A percentile compares a stretch with the other conserved stretches of the same genome.
Conservation (phyloP, 2,888 invertebrate genomes). For the Stramonita haemastoma region DNA sequence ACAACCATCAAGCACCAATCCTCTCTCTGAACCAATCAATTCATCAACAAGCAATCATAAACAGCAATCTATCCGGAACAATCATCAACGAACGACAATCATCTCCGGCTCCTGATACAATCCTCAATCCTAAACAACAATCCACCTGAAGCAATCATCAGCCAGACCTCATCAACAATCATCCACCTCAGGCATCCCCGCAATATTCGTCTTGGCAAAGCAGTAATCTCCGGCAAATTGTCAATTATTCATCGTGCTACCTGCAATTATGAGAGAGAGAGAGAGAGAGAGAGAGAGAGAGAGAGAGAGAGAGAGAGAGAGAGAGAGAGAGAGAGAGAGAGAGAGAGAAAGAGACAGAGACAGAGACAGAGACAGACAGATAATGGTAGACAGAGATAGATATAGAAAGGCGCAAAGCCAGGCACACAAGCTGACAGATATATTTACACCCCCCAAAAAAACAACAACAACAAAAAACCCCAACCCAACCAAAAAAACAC, state of each 20-base stretch:
- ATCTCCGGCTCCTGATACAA: too few relatives aligned
- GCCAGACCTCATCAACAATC: too few relatives aligned
- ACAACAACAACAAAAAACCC: too few relatives aligned
- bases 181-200: too few relatives aligned
- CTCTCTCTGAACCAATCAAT: not conserved
- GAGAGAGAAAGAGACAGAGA: constrained; percentile 1
- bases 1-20: not conserved
- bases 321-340: constrained; percentile 5
- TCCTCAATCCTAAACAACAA: too few relatives aligned
- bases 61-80: too few relatives aligned
- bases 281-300: not conserved
- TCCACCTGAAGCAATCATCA: too few relatives aligned
- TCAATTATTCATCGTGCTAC: not conserved
- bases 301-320: not conserved
- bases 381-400: constrained; percentile 8
- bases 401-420: not conserved
- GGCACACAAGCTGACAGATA: not conserved
- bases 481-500: too few relatives aligned
- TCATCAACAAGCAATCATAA: too few relatives aligned
- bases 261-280: not conserved
- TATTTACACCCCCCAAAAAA: not conserved
- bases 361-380: not conserved
- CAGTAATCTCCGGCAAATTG: too few relatives aligned
- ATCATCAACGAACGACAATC: too few relatives aligned
- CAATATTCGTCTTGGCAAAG: too few relatives aligned